A percentile compares a stretch with the other conserved stretches of the same genome.
These are phyloP conservation scores for Silvanus unidentatus DNA, from an alignment of 2,888 invertebrate species.

Conservation along the genomic window DNA sequence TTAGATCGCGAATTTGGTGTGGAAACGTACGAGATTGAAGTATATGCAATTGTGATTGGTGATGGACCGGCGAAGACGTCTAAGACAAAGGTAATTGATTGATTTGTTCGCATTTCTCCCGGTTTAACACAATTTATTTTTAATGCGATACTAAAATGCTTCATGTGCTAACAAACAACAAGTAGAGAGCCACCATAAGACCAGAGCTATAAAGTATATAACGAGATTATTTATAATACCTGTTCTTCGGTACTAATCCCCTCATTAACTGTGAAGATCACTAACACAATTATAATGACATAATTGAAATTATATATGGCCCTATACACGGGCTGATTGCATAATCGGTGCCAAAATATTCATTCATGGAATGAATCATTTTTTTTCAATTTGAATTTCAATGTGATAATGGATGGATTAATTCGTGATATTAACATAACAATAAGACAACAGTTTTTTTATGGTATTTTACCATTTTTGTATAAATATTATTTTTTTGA, in stretches of 20 bases:
- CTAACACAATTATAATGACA: slow-evolving; percentile 31
- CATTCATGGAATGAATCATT: no score
- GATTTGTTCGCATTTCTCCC: neutral
- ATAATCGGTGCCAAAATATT: slow-evolving; percentile 1
- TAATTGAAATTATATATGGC: slow-evolving; percentile 33
- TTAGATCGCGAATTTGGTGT: slow-evolving; percentile 80
- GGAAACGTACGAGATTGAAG: slow-evolving; percentile 76
- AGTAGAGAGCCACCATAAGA: slow-evolving; percentile 6
- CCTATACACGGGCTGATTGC: slow-evolving; percentile 16
- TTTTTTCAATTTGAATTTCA: no score
- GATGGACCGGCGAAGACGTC: slow-evolving; percentile 65
- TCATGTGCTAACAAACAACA: slow-evolving; percentile 12
- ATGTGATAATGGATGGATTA: no score
- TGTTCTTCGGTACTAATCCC: slow-evolving; percentile 23
- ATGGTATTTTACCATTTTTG: no score
- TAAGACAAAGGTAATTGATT: slow-evolving; percentile 70
- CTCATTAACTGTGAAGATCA: slow-evolving; percentile 27
- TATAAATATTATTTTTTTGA: no score
- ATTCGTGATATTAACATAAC: no score
- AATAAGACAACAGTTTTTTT: no score
- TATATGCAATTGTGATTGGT: slow-evolving; percentile 74
- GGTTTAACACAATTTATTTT: slow-evolving; percentile 11
- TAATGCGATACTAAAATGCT: slow-evolving; percentile 10
- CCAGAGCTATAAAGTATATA: slow-evolving; percentile 24
- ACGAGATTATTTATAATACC: slow-evolving; percentile 26